Conservation (phyloP, 2,113 vertebrate genomes). For the Cromileptes altivelis region DNA sequence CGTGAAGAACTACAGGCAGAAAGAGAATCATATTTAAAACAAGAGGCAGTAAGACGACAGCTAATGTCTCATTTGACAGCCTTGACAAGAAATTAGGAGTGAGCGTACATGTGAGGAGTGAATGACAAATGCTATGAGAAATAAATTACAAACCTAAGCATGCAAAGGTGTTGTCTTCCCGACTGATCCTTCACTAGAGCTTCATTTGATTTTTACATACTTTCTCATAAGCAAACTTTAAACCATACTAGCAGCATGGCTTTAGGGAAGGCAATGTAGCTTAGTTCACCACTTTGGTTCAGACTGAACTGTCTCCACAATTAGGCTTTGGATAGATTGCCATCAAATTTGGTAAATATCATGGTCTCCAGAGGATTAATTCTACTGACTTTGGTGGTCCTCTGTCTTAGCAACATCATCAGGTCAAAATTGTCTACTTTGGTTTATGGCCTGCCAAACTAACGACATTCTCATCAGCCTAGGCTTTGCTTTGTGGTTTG, state of each 20-base stretch:
- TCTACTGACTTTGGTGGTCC: background rate
- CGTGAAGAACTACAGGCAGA: no score
- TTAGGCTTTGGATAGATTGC: background rate
- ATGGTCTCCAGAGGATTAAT: background rate
- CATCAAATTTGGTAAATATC: background rate
- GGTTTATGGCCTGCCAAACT: background rate
- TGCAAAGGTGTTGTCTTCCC: no score
- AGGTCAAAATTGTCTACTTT: background rate
- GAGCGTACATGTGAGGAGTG: no score
- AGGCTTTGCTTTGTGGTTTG: background rate
- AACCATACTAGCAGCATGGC: background rate
- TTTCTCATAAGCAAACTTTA: background rate
- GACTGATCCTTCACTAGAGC: no score
- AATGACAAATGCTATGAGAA: no score
- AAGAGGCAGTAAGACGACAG: no score
- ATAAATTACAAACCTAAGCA: no score
- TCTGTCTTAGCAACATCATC: background rate
- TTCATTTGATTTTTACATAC: no score
- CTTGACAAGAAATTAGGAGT: no score
- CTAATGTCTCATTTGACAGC: no score
- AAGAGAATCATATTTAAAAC: no score
- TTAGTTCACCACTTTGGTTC: background rate
- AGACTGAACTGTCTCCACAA: background rate
- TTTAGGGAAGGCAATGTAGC: background rate
- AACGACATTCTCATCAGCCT: background rate